Conservation (phyloP, 2,888 invertebrate species). For the Hypolimnas misippus region DNA sequence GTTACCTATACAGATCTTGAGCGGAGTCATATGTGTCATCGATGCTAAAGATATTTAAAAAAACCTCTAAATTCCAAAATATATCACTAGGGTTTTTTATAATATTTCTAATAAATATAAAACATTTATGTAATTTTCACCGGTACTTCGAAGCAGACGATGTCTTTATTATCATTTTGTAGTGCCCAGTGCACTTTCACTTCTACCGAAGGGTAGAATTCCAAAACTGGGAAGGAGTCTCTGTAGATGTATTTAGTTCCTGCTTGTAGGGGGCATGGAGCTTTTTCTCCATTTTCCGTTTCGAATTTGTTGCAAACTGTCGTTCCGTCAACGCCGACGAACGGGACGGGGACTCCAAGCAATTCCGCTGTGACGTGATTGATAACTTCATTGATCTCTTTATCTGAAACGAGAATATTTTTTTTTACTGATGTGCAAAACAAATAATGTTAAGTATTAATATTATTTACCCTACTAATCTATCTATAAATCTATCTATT, state of each 20-base stretch:
- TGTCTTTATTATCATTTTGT: slow-evolving; percentile 64
- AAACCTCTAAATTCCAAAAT: too few relatives aligned
- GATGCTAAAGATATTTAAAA: too few relatives aligned
- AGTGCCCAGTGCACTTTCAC: slow-evolving; percentile 87
- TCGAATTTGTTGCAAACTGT: slow-evolving; percentile 87
- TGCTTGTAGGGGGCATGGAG: slow-evolving; percentile 87
- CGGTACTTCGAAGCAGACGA: slow-evolving; percentile 88
- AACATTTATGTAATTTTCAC: slow-evolving; percentile 79
- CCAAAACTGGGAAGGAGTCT: slow-evolving; percentile 83
- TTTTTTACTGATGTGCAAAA: background rate
- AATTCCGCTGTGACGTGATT: slow-evolving; percentile 87
- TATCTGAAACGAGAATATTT: slow-evolving; percentile 61
- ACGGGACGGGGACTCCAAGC: slow-evolving; percentile 87
- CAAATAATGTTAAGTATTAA: too few relatives aligned
- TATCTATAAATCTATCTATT: too few relatives aligned
- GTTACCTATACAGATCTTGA: too few relatives aligned
- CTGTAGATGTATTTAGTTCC: slow-evolving; percentile 88
- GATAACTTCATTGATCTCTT: slow-evolving; percentile 78
- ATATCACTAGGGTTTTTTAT: too few relatives aligned
- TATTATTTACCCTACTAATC: too few relatives aligned
- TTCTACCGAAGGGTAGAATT: slow-evolving; percentile 77
- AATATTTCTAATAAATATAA: slow-evolving; percentile 42
- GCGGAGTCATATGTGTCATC: too few relatives aligned
- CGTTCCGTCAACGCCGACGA: slow-evolving; percentile 89
- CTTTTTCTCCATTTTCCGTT: slow-evolving; percentile 81